Base-by-base conservation (phyloP, 2,888 invertebrate genomes). In the Aphidoletes aphidimyza region DNA sequence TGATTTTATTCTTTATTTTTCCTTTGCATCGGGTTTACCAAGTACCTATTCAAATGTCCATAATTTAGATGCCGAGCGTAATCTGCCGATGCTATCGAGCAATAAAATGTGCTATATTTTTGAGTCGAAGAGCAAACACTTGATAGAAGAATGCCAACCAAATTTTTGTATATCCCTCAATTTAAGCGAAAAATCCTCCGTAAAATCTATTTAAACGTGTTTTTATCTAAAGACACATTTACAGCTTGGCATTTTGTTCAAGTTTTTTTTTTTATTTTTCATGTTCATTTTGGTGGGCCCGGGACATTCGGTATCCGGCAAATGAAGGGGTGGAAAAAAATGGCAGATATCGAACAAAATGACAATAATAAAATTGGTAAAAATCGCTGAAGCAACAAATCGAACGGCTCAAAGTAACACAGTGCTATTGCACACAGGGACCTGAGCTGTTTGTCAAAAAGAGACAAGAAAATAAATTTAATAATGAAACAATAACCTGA, bases 401-500 rank as follows among this genome's bases (percentile, higher is more conserved):
- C 54, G 54, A 54, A 54, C 54, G 42, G 14, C 6, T 42, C 8
- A 42, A 42, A 42, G 42, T 42, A 9, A 42, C 42, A 42, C 42
- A 9, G 42, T n/a, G 42, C 14, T 42, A 9, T 6, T 9, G 14
- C 42, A 42, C 42, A 14, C 42, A 42, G 42, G 8, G 42, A 6
- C 6, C 42, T 14, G 42, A n/a, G 42, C 42, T 54, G 22, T 54
- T 54, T 54, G 54, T 54, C 3, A 26, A 26, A n/a, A 54, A 54
- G 54, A 54, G 26, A 26, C 54, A 54, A 54, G 22, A 54, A 26
- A 22, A 54, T 54, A 54, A 54, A 54, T 54, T 54, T 54, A 54
- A 54, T 54, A 54, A 54, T 54, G 54, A 54, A 54, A 54, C 54
- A 54, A 54, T 54, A 54, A 26, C 54, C 26, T 54, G 22, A 54